These are phyloP conservation scores for Megalopta genalis DNA, from an alignment of 1,140 invertebrate species.

Conservation along the genomic window DNA sequence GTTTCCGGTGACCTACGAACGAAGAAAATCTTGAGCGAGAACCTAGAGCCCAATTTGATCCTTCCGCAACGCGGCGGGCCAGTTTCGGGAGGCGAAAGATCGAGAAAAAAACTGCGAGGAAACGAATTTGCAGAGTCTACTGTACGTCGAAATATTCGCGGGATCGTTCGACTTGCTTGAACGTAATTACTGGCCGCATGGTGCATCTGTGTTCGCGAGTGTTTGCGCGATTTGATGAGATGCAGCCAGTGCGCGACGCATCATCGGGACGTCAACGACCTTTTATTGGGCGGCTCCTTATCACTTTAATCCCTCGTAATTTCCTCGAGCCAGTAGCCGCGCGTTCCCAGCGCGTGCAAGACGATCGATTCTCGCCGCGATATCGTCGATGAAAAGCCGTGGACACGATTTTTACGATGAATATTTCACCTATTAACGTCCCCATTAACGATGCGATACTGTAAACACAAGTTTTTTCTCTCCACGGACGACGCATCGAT, in stretches of 20 bases:
- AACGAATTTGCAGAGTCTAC: neutral
- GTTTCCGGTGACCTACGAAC: no score
- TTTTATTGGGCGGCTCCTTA: slow-evolving; percentile 56
- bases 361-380: slow-evolving; percentile 16
- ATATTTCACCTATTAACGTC: neutral
- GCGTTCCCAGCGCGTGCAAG: slow-evolving; percentile 12
- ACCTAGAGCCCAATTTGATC: no score
- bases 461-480: neutral
- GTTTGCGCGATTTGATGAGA: slow-evolving; percentile 38
- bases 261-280: slow-evolving; percentile 58
- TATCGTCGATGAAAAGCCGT: slow-evolving; percentile 17
- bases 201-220: neutral
- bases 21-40: no score
- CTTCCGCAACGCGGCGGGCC: no score
- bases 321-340: slow-evolving; percentile 36
- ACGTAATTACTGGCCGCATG: neutral
- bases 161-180: neutral
- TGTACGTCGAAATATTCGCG: neutral
- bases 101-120: neutral
- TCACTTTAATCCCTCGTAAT: slow-evolving; percentile 59
- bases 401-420: slow-evolving; percentile 2
- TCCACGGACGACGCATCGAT: slow-evolving; percentile 2
- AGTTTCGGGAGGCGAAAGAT: no score
- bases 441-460: neutral
- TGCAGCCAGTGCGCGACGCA: slow-evolving; percentile 30